These are phyloP conservation scores for Neuroscelio doddi DNA, from an alignment of 2,888 invertebrate species.

Conservation along the genomic window DNA sequence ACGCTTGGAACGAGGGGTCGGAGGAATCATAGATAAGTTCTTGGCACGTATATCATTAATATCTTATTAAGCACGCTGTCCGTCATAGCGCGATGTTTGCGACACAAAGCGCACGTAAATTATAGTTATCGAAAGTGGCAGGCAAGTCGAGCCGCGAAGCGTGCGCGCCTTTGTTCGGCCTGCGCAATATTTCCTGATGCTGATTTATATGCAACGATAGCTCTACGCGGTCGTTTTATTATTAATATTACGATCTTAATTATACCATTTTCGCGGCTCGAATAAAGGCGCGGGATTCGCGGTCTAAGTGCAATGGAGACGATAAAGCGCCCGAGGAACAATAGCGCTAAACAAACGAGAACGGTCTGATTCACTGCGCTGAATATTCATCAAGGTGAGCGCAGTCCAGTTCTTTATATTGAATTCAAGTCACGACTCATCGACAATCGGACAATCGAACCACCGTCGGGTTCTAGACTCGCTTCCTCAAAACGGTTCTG, in stretches of 20 bases:
- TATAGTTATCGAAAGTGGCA: constrained; percentile 2
- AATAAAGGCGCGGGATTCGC: constrained; percentile 13
- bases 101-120: constrained; percentile 20
- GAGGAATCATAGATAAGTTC: no score
- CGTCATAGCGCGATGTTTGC: constrained; percentile 2
- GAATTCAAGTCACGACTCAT: constrained; percentile 50
- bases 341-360: constrained; percentile 17
- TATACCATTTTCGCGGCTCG: constrained; percentile 26
- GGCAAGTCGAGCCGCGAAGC: neutral
- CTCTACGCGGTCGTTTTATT: constrained; percentile 3
- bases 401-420: constrained; percentile 41
- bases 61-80: constrained; percentile 5
- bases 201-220: constrained; percentile 21
- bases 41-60: no score
- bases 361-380: constrained; percentile 33
- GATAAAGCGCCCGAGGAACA: constrained; percentile 12
- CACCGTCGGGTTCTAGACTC: constrained; percentile 40
- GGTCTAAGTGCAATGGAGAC: neutral
- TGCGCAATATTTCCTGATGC: constrained; percentile 12
- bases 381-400: constrained; percentile 56
- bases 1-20: no score
- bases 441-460: constrained; percentile 34
- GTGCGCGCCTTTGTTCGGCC: constrained; percentile 1
- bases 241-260: constrained; percentile 29
- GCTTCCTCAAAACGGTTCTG: constrained; percentile 27